phyloP scores from a whole-genome alignment of 2,888 invertebrate species.

The Troides aeacus region DNA sequence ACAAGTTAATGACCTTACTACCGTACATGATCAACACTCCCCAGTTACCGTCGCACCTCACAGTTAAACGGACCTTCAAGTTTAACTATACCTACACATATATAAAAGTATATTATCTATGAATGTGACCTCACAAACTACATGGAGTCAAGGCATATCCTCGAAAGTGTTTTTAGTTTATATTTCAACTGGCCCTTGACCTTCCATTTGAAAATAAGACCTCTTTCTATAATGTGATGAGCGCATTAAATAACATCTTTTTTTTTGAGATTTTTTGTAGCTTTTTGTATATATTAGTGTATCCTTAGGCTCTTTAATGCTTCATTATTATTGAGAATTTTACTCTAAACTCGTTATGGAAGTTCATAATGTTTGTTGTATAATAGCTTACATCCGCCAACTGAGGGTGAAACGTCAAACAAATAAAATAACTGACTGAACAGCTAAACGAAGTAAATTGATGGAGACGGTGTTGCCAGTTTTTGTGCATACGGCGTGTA shows the following conservation, averaged over 20 bases:
- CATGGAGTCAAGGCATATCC: conserved; percentile 16
- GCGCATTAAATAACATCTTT: background rate
- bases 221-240: background rate
- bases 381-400: background rate
- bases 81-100: conserved; percentile 21
- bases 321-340: conserved; percentile 24
- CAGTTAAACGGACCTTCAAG: conserved; percentile 14
- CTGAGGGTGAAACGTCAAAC: background rate
- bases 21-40: conserved; percentile 11
- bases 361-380: conserved; percentile 9
- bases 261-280: conserved; percentile 6
- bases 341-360: conserved; percentile 12
- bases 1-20: background rate
- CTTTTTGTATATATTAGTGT: conserved; percentile 26
- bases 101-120: conserved; percentile 17
- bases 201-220: background rate
- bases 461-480: background rate
- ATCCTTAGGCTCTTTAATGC: conserved; percentile 6
- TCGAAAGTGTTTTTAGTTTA: conserved; percentile 10
- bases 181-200: background rate
- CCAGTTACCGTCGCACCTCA: conserved; percentile 3
- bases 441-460: background rate
- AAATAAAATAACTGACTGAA: background rate
- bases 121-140: conserved; percentile 7
- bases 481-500: conserved; percentile 32